phyloP scores from a whole-genome alignment of 2,113 vertebrate species.

The Thinocorus orbignyianus region DNA sequence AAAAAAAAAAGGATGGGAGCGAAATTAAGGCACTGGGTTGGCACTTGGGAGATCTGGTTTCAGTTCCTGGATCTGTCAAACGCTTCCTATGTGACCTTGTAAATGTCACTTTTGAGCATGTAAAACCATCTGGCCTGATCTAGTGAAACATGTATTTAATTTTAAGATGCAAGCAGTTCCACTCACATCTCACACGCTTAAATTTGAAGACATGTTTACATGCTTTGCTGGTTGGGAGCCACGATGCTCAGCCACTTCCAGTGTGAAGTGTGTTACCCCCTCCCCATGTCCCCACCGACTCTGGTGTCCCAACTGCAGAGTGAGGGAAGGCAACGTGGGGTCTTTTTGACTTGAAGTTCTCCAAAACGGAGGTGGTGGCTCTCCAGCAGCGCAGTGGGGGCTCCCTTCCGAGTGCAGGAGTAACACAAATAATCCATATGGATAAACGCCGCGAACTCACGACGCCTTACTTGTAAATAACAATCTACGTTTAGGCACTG shows the following conservation, averaged over 20 bases:
- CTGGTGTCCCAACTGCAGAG: neutral
- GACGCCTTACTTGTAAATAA: neutral
- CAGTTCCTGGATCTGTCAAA: slow-evolving; percentile 52
- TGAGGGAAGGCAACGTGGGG: fast-evolving
- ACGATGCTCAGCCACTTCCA: neutral
- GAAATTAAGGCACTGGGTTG: slow-evolving; percentile 24
- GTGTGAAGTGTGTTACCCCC: neutral
- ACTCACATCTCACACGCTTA: slow-evolving; percentile 29
- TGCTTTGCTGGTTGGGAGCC: slow-evolving; percentile 15
- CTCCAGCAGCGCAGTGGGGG: neutral
- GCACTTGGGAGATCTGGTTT: slow-evolving; percentile 15
- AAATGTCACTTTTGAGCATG: slow-evolving; percentile 60
- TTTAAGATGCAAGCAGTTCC: slow-evolving; percentile 57
- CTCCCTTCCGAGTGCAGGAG: neutral
- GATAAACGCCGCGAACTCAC: neutral
- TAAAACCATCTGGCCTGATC: slow-evolving; percentile 64
- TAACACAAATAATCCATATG: neutral
- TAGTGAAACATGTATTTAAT: slow-evolving; percentile 63
- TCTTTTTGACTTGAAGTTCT: neutral
- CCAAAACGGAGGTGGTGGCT: neutral
- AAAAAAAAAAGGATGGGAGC: neutral
- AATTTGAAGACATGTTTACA: slow-evolving; percentile 54
- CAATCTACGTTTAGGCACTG: neutral
- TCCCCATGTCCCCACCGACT: neutral
- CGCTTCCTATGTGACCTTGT: slow-evolving; percentile 63